These are phyloP conservation scores for Hozukius guyotensis DNA, from an alignment of 2,797 vertebrate genomes.

Conservation along the genomic window DNA sequence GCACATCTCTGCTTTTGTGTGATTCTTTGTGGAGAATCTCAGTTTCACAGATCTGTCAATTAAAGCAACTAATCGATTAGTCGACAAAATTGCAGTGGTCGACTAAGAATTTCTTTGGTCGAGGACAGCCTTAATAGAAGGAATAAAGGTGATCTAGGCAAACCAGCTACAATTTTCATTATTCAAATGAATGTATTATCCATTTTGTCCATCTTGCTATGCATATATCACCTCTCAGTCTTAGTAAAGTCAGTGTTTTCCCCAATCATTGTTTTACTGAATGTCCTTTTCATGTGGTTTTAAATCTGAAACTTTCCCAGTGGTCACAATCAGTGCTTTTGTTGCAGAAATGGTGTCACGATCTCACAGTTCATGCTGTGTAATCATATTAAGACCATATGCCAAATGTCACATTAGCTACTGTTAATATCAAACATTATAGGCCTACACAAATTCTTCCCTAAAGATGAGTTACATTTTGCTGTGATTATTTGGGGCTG, in stretches of 20 bases:
- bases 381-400: not conserved
- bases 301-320: not conserved
- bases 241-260: too few species aligned
- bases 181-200: rapidly evolving
- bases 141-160: too few species aligned
- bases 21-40: too few species aligned
- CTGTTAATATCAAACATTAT: not conserved
- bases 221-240: not conserved
- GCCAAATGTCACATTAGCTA: not conserved
- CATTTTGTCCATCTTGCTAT: not conserved
- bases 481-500: not conserved
- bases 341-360: not conserved
- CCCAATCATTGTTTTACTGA: not conserved
- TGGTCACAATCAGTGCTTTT: not conserved
- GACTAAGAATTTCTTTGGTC: too few species aligned
- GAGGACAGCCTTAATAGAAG: too few species aligned
- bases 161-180: not conserved
- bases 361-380: not conserved
- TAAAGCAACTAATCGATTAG: too few species aligned
- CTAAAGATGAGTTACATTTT: not conserved
- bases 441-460: rapidly evolving
- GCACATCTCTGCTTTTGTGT: too few species aligned
- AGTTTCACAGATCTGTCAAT: too few species aligned
- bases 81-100: too few species aligned
- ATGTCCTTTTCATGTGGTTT: not conserved